Evolutionary conservation across 2,113 vertebrate species (phyloP).

Genomic region (Circaetus gallicus): DNA sequence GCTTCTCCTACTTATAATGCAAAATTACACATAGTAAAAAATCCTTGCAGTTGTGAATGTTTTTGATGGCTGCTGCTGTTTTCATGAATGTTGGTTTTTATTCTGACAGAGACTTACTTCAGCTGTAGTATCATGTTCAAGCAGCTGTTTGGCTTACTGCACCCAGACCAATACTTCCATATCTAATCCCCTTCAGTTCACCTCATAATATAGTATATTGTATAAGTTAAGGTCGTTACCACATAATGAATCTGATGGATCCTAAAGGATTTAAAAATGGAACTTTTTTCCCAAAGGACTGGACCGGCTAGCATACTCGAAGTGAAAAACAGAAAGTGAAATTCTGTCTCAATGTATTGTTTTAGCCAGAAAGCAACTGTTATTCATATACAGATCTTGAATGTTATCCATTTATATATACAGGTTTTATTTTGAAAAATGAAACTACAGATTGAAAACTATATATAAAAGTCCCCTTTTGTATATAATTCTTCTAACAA

Average conservation of each 20-base stretch:
- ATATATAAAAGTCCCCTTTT: constrained; percentile 39
- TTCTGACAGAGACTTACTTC: constrained; percentile 50
- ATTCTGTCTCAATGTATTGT: constrained; percentile 6
- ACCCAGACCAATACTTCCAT: constrained; percentile 8
- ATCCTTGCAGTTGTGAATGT: constrained; percentile 57
- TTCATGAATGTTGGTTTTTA: constrained; percentile 65
- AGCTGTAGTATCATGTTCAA: constrained; percentile 59
- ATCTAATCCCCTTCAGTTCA: constrained; percentile 31
- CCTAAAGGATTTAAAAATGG: constrained; percentile 32
- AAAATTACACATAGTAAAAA: constrained; percentile 41
- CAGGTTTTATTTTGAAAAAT: constrained; percentile 54
- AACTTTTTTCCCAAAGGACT: constrained; percentile 11
- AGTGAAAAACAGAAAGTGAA: constrained; percentile 14
- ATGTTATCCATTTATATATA: constrained; percentile 42
- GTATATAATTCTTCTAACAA: constrained; percentile 9
- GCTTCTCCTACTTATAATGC: constrained; percentile 49
- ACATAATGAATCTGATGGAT: constrained; percentile 26
- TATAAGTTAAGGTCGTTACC: constrained; percentile 5
- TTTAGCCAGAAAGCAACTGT: constrained; percentile 13
- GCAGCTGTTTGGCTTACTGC: constrained; percentile 46
- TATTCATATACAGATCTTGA: background rate
- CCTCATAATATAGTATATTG: constrained; percentile 27
- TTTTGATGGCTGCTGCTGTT: constrained; percentile 64
- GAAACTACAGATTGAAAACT: constrained; percentile 21
- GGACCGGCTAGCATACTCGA: constrained; percentile 22